Conservation (phyloP, 2,113 vertebrate species). For the Heterotilapia buettikoferi region DNA sequence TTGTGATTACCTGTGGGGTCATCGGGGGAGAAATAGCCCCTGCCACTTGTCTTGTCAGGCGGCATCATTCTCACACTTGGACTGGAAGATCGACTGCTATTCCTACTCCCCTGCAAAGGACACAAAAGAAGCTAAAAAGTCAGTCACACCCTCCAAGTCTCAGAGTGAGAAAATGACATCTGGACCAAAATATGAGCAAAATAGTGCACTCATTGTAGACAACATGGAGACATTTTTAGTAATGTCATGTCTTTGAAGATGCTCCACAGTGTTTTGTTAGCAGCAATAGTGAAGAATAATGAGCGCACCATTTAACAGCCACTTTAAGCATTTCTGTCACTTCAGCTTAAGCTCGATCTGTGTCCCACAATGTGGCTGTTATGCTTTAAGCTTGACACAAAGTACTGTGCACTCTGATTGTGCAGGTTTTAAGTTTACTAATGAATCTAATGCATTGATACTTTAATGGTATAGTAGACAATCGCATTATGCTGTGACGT, state of each 20-base stretch:
- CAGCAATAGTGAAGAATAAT: background rate
- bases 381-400: background rate
- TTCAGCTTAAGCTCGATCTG: background rate
- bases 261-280: background rate
- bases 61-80: conserved; percentile 96
- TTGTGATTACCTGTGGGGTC: conserved; percentile 81
- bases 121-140: background rate
- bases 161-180: background rate
- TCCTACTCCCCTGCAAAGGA: conserved; percentile 82
- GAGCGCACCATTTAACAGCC: background rate
- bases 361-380: background rate
- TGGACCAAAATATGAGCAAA: background rate
- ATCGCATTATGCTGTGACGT: background rate
- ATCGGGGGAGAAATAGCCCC: conserved; percentile 84
- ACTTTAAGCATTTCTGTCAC: background rate
- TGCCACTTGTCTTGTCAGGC: conserved; percentile 81
- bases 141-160: background rate
- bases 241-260: background rate
- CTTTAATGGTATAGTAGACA: background rate
- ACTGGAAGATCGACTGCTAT: conserved; percentile 94
- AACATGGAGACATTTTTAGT: background rate
- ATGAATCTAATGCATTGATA: background rate
- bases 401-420: background rate
- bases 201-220: background rate
- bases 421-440: background rate